phyloP scores from a whole-genome alignment of 1,140 invertebrate species.

The Pantala flavescens region DNA sequence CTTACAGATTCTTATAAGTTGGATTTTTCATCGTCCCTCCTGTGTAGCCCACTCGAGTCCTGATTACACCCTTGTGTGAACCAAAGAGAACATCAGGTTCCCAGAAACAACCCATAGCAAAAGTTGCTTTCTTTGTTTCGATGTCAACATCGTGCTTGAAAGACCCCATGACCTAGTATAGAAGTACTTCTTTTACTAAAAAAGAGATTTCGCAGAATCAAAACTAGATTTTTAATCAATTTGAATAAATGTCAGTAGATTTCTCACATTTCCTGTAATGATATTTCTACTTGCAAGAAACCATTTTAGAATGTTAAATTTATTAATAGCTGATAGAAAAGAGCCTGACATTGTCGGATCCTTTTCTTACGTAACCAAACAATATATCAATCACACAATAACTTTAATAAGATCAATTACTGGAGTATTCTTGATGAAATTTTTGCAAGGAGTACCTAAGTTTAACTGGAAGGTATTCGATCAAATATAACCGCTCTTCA shows the following conservation, averaged over 20 bases:
- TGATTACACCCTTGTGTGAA: slow-evolving; percentile 66
- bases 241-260: background rate
- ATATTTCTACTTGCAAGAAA: background rate
- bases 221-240: background rate
- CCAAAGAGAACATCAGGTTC: slow-evolving; percentile 87
- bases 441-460: too few relatives aligned
- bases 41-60: slow-evolving; percentile 89
- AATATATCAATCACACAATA: too few relatives aligned
- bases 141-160: slow-evolving; percentile 31
- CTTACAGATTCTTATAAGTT: slow-evolving; percentile 79
- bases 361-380: background rate
- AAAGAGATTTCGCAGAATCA: background rate
- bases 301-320: background rate
- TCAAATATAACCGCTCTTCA: too few relatives aligned
- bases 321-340: background rate
- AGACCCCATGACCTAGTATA: slow-evolving; percentile 22
- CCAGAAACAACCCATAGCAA: slow-evolving; percentile 97
- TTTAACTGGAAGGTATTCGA: too few relatives aligned
- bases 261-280: background rate
- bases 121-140: slow-evolving; percentile 56
- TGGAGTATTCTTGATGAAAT: too few relatives aligned
- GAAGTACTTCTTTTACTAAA: background rate
- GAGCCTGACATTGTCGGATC: background rate
- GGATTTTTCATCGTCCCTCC: slow-evolving; percentile 73
- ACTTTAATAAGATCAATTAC: too few relatives aligned